These are phyloP conservation scores for Amazona vittata DNA, from an alignment of 2,113 vertebrate species.

Conservation along the genomic window DNA sequence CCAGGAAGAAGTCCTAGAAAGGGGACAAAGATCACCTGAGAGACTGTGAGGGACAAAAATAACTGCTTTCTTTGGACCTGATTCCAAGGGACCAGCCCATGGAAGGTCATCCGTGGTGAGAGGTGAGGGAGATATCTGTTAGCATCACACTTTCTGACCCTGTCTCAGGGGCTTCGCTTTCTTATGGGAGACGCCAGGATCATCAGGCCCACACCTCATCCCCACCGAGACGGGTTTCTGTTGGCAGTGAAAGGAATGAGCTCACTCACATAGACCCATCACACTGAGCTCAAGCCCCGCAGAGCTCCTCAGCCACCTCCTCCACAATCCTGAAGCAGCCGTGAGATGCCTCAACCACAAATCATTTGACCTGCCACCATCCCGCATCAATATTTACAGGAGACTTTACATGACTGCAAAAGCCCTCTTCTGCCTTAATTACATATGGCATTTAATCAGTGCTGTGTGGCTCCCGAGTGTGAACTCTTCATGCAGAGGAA, in stretches of 20 bases:
- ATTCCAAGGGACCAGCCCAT: neutral
- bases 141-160: neutral
- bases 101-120: neutral
- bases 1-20: neutral
- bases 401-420: neutral
- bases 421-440: neutral
- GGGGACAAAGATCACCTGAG: neutral
- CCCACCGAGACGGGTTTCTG: neutral
- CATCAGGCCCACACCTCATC: neutral
- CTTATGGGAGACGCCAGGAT: neutral
- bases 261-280: fast-evolving
- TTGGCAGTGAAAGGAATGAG: neutral
- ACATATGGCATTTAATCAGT: neutral
- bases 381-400: neutral
- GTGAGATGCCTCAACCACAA: neutral
- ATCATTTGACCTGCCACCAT: neutral
- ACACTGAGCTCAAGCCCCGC: neutral
- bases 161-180: neutral
- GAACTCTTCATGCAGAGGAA: neutral
- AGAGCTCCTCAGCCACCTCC: neutral
- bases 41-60: neutral
- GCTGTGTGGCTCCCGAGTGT: neutral
- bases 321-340: neutral
- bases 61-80: neutral
- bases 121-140: neutral